Evolutionary conservation across 2,888 invertebrate species (phyloP).

Genomic region (Agriotes lineatus): DNA sequence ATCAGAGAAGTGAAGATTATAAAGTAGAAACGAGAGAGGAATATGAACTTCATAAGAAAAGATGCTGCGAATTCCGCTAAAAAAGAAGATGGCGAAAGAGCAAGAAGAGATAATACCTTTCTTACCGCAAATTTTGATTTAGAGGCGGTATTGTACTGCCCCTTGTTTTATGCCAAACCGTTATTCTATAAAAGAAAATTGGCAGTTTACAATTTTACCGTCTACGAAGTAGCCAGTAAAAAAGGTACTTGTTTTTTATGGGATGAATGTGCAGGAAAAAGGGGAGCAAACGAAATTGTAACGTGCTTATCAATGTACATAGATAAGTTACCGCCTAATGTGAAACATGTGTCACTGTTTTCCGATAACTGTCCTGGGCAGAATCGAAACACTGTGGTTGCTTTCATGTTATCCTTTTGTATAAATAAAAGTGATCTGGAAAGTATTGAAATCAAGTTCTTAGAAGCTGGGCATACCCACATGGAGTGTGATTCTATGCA

Average conservation of each 20-base stretch:
- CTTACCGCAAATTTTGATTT: constrained; percentile 14
- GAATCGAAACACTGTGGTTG: constrained; percentile 1
- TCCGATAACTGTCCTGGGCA: constrained; percentile 16
- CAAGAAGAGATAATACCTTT: not conserved
- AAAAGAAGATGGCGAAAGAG: constrained; percentile 4
- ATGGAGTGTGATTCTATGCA: constrained; percentile 34
- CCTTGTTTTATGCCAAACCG: constrained; percentile 4
- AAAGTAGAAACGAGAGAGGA: not conserved
- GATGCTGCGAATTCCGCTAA: not conserved
- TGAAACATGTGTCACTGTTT: not conserved
- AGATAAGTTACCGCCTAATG: not conserved
- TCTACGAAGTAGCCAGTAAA: constrained; percentile 9
- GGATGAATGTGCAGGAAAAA: not conserved
- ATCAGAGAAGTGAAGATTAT: not conserved
- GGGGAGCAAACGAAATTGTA: not conserved
- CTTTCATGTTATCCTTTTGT: not conserved
- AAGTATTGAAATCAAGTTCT: constrained; percentile 29
- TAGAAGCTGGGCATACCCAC: constrained; percentile 37
- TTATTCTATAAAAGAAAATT: constrained; percentile 23
- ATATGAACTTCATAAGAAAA: not conserved
- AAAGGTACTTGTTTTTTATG: not conserved
- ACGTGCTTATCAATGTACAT: not conserved
- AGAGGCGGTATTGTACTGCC: constrained; percentile 14
- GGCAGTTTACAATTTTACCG: constrained; percentile 13
- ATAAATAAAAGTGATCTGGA: not conserved